Evolutionary conservation across 1,140 invertebrate species (phyloP).

Genomic region (Leucophenga varia): DNA sequence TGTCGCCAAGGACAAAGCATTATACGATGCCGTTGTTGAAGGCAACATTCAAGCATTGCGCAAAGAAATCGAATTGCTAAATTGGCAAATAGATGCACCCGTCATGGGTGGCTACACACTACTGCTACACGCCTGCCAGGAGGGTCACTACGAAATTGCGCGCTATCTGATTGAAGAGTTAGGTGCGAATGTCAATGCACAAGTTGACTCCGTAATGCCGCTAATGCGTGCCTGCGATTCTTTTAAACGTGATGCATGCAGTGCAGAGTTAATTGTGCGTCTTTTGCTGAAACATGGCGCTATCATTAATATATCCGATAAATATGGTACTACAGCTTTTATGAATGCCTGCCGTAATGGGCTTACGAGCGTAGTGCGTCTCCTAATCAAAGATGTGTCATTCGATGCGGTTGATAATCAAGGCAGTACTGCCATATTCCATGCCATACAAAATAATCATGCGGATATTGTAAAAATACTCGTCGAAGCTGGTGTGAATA

Average conservation of each 20-base stretch:
- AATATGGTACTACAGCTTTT: slow-evolving; percentile 56
- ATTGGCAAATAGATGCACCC: slow-evolving; percentile 16
- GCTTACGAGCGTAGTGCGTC: slow-evolving; percentile 46
- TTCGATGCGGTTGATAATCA: slow-evolving; percentile 57
- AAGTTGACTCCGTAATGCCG: slow-evolving; percentile 36
- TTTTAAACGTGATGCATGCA: slow-evolving; percentile 9
- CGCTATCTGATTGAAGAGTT: slow-evolving; percentile 26
- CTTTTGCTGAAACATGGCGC: slow-evolving; percentile 33
- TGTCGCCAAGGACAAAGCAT: too few species aligned
- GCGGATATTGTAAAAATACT: slow-evolving; percentile 55
- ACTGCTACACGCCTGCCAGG: slow-evolving; percentile 31
- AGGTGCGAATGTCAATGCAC: slow-evolving; percentile 33
- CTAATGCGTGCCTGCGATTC: slow-evolving; percentile 39
- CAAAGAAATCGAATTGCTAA: slow-evolving; percentile 25
- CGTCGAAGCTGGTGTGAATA: slow-evolving; percentile 49
- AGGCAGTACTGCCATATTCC: slow-evolving; percentile 58
- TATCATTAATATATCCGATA: slow-evolving; percentile 53
- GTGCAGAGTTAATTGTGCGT: slow-evolving; percentile 32
- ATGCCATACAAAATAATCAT: slow-evolving; percentile 58
- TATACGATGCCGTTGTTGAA: too few species aligned
- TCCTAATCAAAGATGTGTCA: slow-evolving; percentile 51
- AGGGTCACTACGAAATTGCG: slow-evolving; percentile 33
- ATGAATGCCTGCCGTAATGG: slow-evolving; percentile 58
- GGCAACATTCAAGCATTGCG: slow-evolving; percentile 19
- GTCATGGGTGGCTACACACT: slow-evolving; percentile 23